phyloP scores from a whole-genome alignment of 2,888 invertebrate species.

The Antitype chi region DNA sequence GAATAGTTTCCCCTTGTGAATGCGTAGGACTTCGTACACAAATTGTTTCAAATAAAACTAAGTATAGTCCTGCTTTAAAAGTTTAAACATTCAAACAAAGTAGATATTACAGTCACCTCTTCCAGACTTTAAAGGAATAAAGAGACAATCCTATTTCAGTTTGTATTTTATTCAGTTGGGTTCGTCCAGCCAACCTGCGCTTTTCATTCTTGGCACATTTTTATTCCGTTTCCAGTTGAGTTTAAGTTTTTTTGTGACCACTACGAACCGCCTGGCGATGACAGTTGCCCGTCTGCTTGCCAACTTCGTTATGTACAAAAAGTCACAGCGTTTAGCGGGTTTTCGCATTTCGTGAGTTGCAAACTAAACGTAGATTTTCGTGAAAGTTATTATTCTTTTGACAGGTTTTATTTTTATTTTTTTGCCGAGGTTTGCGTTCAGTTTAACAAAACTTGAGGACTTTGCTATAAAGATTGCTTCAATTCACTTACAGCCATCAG shows the following conservation, averaged over 20 bases:
- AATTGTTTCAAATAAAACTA: neutral
- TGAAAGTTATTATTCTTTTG: constrained; percentile 38
- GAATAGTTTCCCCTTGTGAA: neutral
- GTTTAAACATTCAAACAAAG: constrained; percentile 20
- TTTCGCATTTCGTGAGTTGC: constrained; percentile 61
- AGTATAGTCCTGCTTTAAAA: neutral
- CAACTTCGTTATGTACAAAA: constrained; percentile 65
- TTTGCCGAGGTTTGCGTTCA: constrained; percentile 16
- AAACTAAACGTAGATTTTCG: constrained; percentile 60
- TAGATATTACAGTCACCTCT: constrained; percentile 11
- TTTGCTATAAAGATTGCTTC: constrained; percentile 9
- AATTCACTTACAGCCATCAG: constrained; percentile 26
- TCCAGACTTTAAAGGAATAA: constrained; percentile 13
- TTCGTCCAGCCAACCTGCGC: constrained; percentile 55
- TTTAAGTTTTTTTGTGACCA: constrained; percentile 61
- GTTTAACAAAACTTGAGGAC: constrained; percentile 23
- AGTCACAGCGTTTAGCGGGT: constrained; percentile 57
- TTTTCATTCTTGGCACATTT: constrained; percentile 64
- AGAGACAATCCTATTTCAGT: constrained; percentile 39
- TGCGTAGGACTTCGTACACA: neutral
- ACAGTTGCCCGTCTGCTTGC: constrained; percentile 65
- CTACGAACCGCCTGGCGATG: constrained; percentile 57
- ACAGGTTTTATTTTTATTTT: constrained; percentile 24
- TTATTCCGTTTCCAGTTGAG: constrained; percentile 55
- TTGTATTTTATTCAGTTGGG: constrained; percentile 57